Conservation (phyloP, 2,797 vertebrate species). For the Darevskia mixta region DNA sequence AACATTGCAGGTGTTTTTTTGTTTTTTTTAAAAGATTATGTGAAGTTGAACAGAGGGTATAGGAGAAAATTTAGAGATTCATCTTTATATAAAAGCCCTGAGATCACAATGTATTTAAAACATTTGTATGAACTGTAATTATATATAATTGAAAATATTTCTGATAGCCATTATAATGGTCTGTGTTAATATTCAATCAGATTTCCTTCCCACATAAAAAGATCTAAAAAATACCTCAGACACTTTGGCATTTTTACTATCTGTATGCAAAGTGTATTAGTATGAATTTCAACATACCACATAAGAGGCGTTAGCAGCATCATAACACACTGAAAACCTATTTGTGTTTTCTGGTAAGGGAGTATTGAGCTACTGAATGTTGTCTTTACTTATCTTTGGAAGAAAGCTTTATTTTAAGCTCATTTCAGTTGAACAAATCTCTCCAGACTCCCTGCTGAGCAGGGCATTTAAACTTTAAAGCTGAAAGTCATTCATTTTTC, state of each 20-base stretch:
- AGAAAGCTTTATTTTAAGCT: conserved; percentile 82
- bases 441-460: conserved; percentile 75
- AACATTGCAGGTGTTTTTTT: conserved; percentile 26
- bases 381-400: conserved; percentile 79
- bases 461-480: conserved; percentile 81
- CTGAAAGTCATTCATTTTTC: conserved; percentile 76
- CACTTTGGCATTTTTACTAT: not conserved
- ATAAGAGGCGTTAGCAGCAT: conserved; percentile 56
- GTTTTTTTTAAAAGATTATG: not conserved
- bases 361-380: conserved; percentile 65
- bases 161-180: not conserved
- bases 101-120: conserved; percentile 40
- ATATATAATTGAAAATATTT: not conserved
- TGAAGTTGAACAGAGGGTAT: not conserved
- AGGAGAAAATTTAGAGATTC: not conserved
- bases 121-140: not conserved
- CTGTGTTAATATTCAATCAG: not conserved
- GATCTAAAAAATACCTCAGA: conserved; percentile 2
- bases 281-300: conserved; percentile 56
- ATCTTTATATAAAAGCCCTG: not conserved
- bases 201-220: conserved; percentile 37
- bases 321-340: conserved; percentile 64
- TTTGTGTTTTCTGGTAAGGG: conserved; percentile 74
- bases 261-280: conserved; percentile 55
- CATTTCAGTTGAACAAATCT: conserved; percentile 81